Percentiles rank a stretch among this genome's conserved stretches.
These are phyloP conservation scores for Sphaerophoria rueppellii DNA, from an alignment of 2,888 invertebrate species.

Conservation along the genomic window DNA sequence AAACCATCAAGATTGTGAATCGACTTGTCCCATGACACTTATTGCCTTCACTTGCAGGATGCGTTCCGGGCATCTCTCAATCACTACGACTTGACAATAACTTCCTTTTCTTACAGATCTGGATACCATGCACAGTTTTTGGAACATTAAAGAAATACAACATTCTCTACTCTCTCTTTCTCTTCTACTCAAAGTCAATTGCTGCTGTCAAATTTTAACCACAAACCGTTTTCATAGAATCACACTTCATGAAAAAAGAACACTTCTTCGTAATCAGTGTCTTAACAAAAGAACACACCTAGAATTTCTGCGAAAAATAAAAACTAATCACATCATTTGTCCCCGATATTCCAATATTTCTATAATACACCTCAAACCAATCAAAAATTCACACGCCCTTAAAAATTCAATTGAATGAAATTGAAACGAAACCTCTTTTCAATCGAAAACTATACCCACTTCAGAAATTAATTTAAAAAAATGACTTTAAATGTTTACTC, in stretches of 20 bases:
- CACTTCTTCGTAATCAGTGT: background rate
- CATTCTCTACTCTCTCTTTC: no score
- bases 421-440: background rate
- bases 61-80: no score
- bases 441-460: conserved; percentile 7
- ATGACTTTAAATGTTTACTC: conserved; percentile 29
- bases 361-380: conserved; percentile 46
- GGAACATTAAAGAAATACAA: no score
- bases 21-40: no score
- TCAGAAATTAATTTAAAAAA: background rate
- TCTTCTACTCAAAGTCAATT: conserved; percentile 3
- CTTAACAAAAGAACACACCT: conserved; percentile 11
- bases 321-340: conserved; percentile 65
- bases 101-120: no score
- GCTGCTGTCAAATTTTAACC: conserved; percentile 28
- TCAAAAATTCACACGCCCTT: conserved; percentile 70
- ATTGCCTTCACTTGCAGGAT: no score
- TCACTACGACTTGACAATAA: no score
- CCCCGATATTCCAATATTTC: conserved; percentile 39
- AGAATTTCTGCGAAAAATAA: conserved; percentile 47
- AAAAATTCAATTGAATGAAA: conserved; percentile 14
- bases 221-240: conserved; percentile 30
- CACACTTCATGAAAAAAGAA: background rate
- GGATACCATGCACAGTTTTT: no score
- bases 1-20: no score